Percentiles rank a stretch among this genome's conserved stretches.
Conservation (phyloP, 2,797 vertebrate species). For the Borostomias antarcticus region DNA sequence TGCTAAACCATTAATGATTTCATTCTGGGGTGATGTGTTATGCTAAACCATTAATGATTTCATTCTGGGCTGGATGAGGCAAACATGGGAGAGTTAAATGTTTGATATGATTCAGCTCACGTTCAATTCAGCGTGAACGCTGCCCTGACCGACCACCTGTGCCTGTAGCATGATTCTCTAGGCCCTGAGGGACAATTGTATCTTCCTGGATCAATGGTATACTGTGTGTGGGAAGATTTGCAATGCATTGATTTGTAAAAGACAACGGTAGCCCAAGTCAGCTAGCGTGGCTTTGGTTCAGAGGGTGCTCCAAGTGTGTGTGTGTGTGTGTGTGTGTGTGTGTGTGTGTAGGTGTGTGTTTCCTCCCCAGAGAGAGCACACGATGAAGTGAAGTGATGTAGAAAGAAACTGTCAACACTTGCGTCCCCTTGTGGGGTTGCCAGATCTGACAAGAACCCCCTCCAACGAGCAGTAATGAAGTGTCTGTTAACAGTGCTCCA, state of each 20-base stretch:
- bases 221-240: neutral
- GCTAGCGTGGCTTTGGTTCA: slow-evolving; percentile 67
- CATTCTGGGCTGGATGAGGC: slow-evolving; percentile 49
- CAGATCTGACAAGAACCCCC: slow-evolving; percentile 46
- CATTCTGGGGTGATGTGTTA: too few relatives aligned
- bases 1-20: too few relatives aligned
- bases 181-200: neutral
- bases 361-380: slow-evolving; percentile 32
- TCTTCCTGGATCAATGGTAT: neutral
- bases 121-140: slow-evolving; percentile 34
- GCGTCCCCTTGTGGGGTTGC: slow-evolving; percentile 24
- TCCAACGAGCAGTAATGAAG: slow-evolving; percentile 40
- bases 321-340: slow-evolving; percentile 14
- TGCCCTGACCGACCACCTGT: too few relatives aligned
- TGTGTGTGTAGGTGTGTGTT: slow-evolving; percentile 11
- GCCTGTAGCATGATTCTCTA: neutral
- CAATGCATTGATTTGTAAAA: neutral
- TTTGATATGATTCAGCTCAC: slow-evolving; percentile 34
- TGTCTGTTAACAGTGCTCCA: slow-evolving; percentile 92
- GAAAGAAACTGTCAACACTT: slow-evolving; percentile 42
- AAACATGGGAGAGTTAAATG: slow-evolving; percentile 33
- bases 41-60: slow-evolving; percentile 56
- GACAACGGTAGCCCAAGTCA: neutral
- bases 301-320: slow-evolving; percentile 51
- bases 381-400: slow-evolving; percentile 30